These are phyloP conservation scores for Sesamia inferens DNA, from an alignment of 2,888 invertebrate genomes.

Conservation along the genomic window DNA sequence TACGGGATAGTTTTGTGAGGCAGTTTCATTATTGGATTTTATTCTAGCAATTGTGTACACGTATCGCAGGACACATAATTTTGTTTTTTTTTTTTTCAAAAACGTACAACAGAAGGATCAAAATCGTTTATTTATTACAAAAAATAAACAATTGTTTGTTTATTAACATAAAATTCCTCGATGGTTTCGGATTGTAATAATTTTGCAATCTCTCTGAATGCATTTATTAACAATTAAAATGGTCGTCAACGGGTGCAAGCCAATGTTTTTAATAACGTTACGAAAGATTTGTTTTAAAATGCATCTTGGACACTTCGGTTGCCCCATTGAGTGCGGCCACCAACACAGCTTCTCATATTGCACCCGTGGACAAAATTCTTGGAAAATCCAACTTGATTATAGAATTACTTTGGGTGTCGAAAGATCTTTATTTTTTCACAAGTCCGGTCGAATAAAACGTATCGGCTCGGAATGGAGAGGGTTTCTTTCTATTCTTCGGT, in stretches of 20 bases:
- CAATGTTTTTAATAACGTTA: slow-evolving; percentile 36
- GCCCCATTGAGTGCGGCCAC: slow-evolving; percentile 78
- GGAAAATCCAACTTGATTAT: slow-evolving; percentile 81
- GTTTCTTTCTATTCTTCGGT: slow-evolving; percentile 56
- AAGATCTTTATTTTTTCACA: slow-evolving; percentile 70
- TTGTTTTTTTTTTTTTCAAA: background rate
- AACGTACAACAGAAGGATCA: background rate
- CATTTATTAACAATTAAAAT: slow-evolving; percentile 13
- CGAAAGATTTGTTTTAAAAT: slow-evolving; percentile 63
- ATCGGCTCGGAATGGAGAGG: slow-evolving; percentile 50
- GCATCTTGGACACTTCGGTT: slow-evolving; percentile 59
- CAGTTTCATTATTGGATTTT: background rate
- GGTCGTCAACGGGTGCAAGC: slow-evolving; percentile 23
- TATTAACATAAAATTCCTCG: no score
- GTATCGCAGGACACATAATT: background rate
- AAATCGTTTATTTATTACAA: no score
- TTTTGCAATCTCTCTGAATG: background rate
- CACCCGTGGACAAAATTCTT: slow-evolving; percentile 76
- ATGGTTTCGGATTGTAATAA: background rate
- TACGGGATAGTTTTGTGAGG: slow-evolving; percentile 12
- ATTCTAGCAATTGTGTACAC: slow-evolving; percentile 2
- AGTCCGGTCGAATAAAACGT: slow-evolving; percentile 56
- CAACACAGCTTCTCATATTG: slow-evolving; percentile 81
- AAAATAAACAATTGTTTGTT: no score
- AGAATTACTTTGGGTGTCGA: slow-evolving; percentile 81